Percentiles rank a stretch among this genome's conserved stretches.
phyloP scores from a whole-genome alignment of 2,888 invertebrate genomes.

The Timema podura region DNA sequence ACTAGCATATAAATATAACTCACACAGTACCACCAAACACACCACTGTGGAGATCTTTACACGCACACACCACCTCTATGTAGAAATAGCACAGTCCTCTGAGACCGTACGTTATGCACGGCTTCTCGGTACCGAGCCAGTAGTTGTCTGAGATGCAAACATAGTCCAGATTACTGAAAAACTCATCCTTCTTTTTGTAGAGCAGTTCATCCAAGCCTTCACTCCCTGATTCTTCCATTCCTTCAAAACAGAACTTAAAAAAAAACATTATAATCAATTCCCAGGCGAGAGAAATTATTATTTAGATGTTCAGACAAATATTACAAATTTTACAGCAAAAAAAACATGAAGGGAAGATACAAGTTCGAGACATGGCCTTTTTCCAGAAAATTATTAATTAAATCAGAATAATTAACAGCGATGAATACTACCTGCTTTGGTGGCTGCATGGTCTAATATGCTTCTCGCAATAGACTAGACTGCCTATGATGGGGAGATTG shows the following conservation, averaged over 20 bases:
- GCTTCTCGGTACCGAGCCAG: constrained; percentile 95
- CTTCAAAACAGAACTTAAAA: constrained; percentile 84
- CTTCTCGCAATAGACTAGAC: too few species aligned
- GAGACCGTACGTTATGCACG: constrained; percentile 95
- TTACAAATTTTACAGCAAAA: too few species aligned
- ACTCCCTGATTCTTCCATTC: constrained; percentile 98
- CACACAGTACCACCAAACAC: constrained; percentile 92
- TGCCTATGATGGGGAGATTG: too few species aligned
- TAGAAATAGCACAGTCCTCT: constrained; percentile 90
- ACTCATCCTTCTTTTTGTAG: constrained; percentile 64
- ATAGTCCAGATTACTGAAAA: constrained; percentile 81
- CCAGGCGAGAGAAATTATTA: too few species aligned
- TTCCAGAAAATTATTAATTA: too few species aligned
- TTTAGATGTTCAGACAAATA: too few species aligned
- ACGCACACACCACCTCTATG: constrained; percentile 81
- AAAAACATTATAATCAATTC: too few species aligned
- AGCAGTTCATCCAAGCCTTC: constrained; percentile 90
- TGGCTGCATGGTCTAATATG: too few species aligned
- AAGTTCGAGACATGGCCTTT: too few species aligned
- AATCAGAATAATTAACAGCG: too few species aligned
- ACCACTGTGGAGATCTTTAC: constrained; percentile 93
- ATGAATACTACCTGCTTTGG: too few species aligned
- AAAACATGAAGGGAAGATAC: too few species aligned
- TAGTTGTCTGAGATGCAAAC: constrained; percentile 99
- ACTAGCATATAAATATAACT: constrained; percentile 40